Evolutionary conservation across 53 echinoderm and acorn worm species (phyloP), one percentile per base, ranked within the genome.

Genomic region (Actinopyga echinites): DNA sequence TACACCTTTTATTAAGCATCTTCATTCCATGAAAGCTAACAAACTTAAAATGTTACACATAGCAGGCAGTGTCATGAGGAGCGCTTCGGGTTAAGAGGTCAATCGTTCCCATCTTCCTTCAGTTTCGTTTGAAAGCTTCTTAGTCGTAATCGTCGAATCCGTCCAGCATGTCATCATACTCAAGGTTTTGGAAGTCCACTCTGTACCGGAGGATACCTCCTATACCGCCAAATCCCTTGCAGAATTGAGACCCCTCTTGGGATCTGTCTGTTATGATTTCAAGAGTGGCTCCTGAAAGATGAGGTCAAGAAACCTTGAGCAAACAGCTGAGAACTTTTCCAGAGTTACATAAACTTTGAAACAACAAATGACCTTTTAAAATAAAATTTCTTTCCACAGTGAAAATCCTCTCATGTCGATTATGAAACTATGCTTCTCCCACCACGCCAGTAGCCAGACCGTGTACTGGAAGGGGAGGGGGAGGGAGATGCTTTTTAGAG

Each of bases 211-310:
- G 99, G 73, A 99, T 92, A 35, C 99, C 99, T 4, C 99, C 99
- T 67, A 99, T 99, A 29, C 99, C 99, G 13, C 99, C 99, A 65
- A 99, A 99, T 37, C 99, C 99, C 85, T 94, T 94, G 83, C 99
- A 99, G 86, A 99, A 99, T 73, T 99, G 99, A 17, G 99, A 99
- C 32, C 99, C 99, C 73, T 99, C 99, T 87, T 99, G 99, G 21
- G 99, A 99, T 53, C 99, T 83, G 83, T 99, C 99, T n/a, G 99
- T 99, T 85, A 99, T 99, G 68, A 99, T 99, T 81, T 99, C 99
- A 24, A 99, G 82, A 7, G 99, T 99, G 62, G 99, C 94, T 73
- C 99, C 99, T 99, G 75, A 4, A 36, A 59, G 22, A 67, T 23
- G 21, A 24, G 21, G 54, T 42, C 56, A 29, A 43, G 78, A 35